phyloP scores from a whole-genome alignment of 2,113 vertebrate genomes.

The Tursiops truncatus region DNA sequence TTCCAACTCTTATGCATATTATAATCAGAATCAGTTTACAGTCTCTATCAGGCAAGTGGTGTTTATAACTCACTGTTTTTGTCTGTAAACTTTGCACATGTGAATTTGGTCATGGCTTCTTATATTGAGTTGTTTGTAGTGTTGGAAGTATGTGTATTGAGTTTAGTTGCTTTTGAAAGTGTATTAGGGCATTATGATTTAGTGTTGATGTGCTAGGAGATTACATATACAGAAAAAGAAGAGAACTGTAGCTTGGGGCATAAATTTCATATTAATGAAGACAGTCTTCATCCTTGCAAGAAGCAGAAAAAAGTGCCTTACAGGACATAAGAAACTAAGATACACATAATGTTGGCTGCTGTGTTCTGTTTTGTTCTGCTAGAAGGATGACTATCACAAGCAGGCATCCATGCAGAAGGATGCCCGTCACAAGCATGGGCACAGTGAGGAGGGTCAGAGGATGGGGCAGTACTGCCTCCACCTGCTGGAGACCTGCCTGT shows the following conservation, averaged over 20 bases:
- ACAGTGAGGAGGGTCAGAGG: fast-evolving
- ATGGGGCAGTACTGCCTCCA: fast-evolving
- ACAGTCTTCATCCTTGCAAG: not conserved
- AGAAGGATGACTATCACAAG: not conserved
- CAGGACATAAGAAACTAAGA: not conserved
- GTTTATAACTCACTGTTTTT: not conserved
- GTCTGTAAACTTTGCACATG: not conserved
- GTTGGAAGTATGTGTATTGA: not conserved
- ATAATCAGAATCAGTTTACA: not conserved
- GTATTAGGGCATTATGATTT: not conserved
- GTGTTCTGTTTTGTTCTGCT: not conserved
- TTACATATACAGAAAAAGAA: not conserved
- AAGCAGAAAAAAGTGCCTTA: not conserved
- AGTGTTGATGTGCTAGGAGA: not conserved
- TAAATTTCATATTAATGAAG: not conserved
- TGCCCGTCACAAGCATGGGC: too few species aligned
- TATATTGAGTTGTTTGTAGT: not conserved
- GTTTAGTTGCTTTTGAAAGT: not conserved
- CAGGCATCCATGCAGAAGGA: not conserved
- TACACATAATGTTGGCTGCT: not conserved
- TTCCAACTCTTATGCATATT: not conserved
- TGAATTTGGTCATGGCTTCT: not conserved
- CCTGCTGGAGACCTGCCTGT: not conserved
- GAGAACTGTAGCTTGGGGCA: not conserved
- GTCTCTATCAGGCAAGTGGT: not conserved